phyloP scores from a whole-genome alignment of 1,140 invertebrate species.

The Ladona fulva region DNA sequence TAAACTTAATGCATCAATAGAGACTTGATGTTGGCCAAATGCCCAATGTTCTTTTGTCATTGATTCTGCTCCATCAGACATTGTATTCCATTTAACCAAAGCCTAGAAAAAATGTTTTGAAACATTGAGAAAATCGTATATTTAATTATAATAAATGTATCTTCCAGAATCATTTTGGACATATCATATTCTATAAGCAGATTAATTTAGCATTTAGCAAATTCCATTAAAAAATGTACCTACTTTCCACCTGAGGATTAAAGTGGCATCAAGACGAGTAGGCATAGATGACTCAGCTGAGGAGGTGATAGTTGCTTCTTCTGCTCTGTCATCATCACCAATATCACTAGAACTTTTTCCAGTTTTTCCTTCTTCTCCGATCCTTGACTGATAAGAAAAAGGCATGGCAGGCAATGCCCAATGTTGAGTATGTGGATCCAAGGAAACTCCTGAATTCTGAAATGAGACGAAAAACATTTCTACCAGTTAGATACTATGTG shows the following conservation, averaged over 20 bases:
- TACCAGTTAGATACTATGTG: background rate
- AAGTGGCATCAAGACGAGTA: background rate
- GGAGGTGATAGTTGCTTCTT: background rate
- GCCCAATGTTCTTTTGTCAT: background rate
- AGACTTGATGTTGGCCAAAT: background rate
- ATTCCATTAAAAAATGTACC: background rate
- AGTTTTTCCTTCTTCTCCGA: background rate
- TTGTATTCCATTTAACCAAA: background rate
- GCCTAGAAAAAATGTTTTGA: background rate
- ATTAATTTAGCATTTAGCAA: too few species aligned
- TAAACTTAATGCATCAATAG: background rate
- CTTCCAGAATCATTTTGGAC: too few species aligned
- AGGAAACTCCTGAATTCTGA: background rate
- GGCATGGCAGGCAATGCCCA: constrained; percentile 1
- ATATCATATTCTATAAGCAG: too few species aligned
- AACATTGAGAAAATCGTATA: too few species aligned
- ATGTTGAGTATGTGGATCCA: background rate
- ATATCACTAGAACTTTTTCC: background rate
- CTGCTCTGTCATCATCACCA: background rate
- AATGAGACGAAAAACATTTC: background rate
- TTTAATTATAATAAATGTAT: too few species aligned
- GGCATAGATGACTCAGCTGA: background rate
- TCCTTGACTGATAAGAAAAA: background rate
- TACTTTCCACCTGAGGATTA: background rate
- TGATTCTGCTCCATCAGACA: background rate